These are phyloP conservation scores for Tetramorium simillimum DNA, from an alignment of 1,140 invertebrate species.

Conservation along the genomic window DNA sequence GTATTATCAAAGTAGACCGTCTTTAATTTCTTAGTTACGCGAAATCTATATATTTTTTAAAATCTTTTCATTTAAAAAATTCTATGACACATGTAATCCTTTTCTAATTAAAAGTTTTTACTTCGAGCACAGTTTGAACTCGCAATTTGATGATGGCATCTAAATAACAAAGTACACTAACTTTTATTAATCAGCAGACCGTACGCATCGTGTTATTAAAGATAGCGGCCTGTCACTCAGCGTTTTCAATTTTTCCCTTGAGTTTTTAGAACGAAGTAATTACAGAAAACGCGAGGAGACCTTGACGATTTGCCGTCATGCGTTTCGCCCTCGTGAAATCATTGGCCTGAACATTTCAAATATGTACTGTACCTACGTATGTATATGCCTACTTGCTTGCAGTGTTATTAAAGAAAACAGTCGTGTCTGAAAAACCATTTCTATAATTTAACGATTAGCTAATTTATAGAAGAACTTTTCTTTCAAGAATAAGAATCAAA, in stretches of 20 bases:
- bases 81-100: neutral
- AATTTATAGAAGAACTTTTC: neutral
- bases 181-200: neutral
- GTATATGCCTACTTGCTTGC: neutral
- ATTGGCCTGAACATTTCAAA: slow-evolving; percentile 54
- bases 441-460: neutral
- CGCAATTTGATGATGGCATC: neutral
- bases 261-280: neutral
- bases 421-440: neutral
- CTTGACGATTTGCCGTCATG: slow-evolving; percentile 67
- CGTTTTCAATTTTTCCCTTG: neutral
- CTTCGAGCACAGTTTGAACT: neutral
- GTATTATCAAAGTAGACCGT: too few relatives aligned
- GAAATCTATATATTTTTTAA: too few relatives aligned
- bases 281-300: slow-evolving; percentile 52
- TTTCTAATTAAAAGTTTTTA: neutral
- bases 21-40: too few relatives aligned
- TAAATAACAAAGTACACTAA: neutral
- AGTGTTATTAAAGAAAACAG: neutral
- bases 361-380: neutral
- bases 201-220: neutral
- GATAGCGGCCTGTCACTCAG: neutral
- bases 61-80: too few relatives aligned
- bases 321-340: slow-evolving; percentile 63
- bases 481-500: neutral